Percentiles rank a stretch among this genome's conserved stretches.
These are phyloP conservation scores for Pseudomyrmex gracilis DNA, from an alignment of 1,140 invertebrate genomes.

Conservation along the genomic window DNA sequence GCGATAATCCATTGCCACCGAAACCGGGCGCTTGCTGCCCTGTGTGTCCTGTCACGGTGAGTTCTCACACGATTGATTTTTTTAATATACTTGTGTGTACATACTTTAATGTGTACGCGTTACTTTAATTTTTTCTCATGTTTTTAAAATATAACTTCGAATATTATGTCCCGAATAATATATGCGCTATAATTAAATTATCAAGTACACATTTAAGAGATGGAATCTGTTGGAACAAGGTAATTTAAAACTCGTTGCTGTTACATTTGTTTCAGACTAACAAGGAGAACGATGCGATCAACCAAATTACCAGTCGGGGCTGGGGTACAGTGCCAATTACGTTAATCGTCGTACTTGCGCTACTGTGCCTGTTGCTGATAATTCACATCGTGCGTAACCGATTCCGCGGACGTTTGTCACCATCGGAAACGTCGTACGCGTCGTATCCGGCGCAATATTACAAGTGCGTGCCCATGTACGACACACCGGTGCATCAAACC, in stretches of 20 bases:
- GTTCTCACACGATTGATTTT: neutral
- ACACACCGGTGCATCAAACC: conserved; percentile 78
- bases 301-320: conserved; percentile 63
- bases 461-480: conserved; percentile 82
- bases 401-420: conserved; percentile 79
- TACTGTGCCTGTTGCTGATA: conserved; percentile 78
- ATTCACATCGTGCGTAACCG: conserved; percentile 78
- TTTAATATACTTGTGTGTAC: neutral
- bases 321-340: conserved; percentile 81
- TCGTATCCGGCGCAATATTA: conserved; percentile 82
- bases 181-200: no score
- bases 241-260: neutral
- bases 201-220: neutral
- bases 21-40: conserved; percentile 79
- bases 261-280: conserved; percentile 54
- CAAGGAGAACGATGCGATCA: conserved; percentile 61
- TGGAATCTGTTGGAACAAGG: neutral
- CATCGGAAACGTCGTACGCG: conserved; percentile 75
- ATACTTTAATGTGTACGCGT: no score
- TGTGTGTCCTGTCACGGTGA: conserved; percentile 80
- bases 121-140: no score
- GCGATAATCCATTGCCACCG: conserved; percentile 79
- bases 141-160: no score
- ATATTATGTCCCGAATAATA: no score
- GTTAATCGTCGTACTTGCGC: conserved; percentile 77